Percentiles rank a stretch among this genome's conserved stretches.
Conservation (phyloP, 2,888 invertebrate genomes). For the Zhuqinia jingwanae region DNA sequence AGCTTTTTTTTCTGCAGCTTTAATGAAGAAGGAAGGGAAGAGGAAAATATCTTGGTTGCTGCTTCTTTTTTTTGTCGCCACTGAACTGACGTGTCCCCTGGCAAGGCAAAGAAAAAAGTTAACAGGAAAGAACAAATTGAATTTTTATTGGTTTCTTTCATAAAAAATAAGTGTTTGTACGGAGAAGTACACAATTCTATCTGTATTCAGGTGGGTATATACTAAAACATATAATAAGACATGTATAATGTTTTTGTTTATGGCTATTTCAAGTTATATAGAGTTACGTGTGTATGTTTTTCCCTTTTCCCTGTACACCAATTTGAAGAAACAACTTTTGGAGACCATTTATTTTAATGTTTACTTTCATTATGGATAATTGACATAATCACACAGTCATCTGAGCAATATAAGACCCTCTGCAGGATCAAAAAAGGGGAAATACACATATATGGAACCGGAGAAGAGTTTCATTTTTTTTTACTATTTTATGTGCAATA, state of each 20-base stretch:
- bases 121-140: constrained; percentile 65
- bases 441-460: neutral
- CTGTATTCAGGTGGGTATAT: constrained; percentile 23
- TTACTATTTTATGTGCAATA: neutral
- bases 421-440: neutral
- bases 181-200: neutral
- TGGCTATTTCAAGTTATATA: neutral
- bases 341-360: constrained; percentile 68
- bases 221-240: neutral
- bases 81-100: constrained; percentile 8
- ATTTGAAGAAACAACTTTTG: constrained; percentile 15
- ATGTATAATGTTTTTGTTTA: constrained; percentile 37
- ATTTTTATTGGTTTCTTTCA: constrained; percentile 66
- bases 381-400: constrained; percentile 65
- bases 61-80: constrained; percentile 41
- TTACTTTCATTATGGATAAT: constrained; percentile 69
- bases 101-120: neutral
- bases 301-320: constrained; percentile 12
- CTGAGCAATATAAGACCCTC: constrained; percentile 4
- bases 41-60: constrained; percentile 18
- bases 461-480: neutral
- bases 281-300: constrained; percentile 31
- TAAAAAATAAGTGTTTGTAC: constrained; percentile 11
- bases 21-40: constrained; percentile 25
- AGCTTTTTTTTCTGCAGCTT: neutral